A percentile compares a stretch with the other conserved stretches of the same genome.
Conservation (phyloP, 2,888 invertebrate species). For the Ctenicera cuprea region DNA sequence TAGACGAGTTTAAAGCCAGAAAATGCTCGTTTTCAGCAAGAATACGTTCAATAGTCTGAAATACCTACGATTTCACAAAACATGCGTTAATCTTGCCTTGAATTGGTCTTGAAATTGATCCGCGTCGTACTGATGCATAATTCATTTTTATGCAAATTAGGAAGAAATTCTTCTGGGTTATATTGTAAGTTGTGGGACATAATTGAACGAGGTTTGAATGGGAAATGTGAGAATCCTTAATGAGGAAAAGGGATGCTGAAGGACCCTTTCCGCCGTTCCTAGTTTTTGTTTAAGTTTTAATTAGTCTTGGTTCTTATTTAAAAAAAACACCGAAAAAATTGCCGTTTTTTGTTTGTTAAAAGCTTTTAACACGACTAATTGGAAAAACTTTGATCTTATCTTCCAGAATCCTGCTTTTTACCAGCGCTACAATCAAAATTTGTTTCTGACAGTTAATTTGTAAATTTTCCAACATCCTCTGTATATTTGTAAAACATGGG, state of each 20-base stretch:
- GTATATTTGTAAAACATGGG: too few relatives aligned
- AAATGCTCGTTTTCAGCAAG: slow-evolving; percentile 1
- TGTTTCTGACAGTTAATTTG: too few relatives aligned
- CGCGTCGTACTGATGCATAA: not conserved
- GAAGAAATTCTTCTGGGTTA: not conserved
- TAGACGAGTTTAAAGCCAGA: not conserved
- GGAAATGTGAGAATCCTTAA: not conserved
- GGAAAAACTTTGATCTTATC: too few relatives aligned
- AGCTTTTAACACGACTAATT: too few relatives aligned
- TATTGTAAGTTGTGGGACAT: not conserved
- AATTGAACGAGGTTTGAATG: slow-evolving; percentile 2
- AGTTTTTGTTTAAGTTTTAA: slow-evolving; percentile 1
- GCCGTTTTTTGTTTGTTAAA: too few relatives aligned
- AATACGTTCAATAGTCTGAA: not conserved
- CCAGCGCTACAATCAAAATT: too few relatives aligned
- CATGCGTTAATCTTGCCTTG: not conserved
- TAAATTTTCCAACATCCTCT: too few relatives aligned
- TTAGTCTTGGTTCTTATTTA: not conserved
- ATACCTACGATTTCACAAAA: slow-evolving; percentile 2
- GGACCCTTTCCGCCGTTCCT: not conserved
- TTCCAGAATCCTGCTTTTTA: too few relatives aligned
- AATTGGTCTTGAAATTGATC: not conserved
- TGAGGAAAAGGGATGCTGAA: not conserved
- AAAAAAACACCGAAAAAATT: too few relatives aligned
- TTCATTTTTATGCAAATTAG: slow-evolving; percentile 13